These are phyloP conservation scores for Cyclura pinguis DNA, from an alignment of 2,797 vertebrate species.

Conservation along the genomic window DNA sequence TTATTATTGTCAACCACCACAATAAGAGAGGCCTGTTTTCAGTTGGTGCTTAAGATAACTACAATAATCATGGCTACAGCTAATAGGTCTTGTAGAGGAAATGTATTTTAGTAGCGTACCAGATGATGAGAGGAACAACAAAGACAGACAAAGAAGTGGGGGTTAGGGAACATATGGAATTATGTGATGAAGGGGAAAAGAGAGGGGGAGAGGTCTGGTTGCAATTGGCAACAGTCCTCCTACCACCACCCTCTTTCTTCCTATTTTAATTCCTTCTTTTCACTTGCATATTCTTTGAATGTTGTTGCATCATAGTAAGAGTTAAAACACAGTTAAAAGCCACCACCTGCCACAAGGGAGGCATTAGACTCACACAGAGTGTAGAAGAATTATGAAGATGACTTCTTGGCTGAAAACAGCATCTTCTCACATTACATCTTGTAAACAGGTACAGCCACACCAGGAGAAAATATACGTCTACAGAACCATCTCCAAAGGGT, in stretches of 20 bases:
- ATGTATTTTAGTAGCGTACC: not conserved
- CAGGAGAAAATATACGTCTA: not conserved
- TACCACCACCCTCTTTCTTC: not conserved
- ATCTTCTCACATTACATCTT: not conserved
- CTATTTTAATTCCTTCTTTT: not conserved
- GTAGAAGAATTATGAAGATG: no score
- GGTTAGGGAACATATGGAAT: not conserved
- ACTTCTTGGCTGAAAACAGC: not conserved
- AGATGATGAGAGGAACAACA: not conserved
- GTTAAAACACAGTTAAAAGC: not conserved
- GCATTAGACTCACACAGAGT: not conserved
- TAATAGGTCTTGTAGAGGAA: constrained; percentile 30
- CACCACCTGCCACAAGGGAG: not conserved
- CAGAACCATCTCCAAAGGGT: not conserved
- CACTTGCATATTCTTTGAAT: not conserved
- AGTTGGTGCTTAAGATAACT: constrained; percentile 24
- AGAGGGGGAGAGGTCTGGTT: no score
- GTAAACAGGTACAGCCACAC: not conserved
- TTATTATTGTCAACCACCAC: constrained; percentile 18
- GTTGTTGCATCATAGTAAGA: not conserved
- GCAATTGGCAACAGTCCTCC: not conserved
- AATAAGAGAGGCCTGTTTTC: constrained; percentile 20
- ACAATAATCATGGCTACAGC: constrained; percentile 12
- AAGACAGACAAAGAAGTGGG: not conserved
- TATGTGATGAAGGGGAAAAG: not conserved